phyloP scores from a whole-genome alignment of 2,888 invertebrate genomes.

The Orthonychiurus folsomi region DNA sequence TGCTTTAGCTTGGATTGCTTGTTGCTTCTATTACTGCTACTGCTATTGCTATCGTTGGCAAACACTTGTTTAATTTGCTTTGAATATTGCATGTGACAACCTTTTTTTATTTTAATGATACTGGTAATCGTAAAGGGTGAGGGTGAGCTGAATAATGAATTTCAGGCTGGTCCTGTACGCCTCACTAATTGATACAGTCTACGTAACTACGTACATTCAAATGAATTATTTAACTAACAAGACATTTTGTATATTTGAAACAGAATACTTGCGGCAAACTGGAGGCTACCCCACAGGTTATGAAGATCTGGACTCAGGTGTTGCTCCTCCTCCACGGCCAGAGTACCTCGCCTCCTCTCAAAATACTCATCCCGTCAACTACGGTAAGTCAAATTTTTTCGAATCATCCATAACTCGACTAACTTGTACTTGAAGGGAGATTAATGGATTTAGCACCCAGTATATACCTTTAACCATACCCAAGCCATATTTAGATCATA shows the following conservation, averaged over 20 bases:
- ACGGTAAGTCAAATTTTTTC: constrained; percentile 27
- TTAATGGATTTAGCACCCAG: background rate
- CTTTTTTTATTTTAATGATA: background rate
- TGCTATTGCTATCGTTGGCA: no score
- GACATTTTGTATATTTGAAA: no score
- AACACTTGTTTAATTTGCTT: no score
- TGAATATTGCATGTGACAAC: background rate
- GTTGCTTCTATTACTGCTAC: no score
- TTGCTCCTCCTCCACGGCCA: constrained; percentile 41
- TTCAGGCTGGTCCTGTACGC: background rate
- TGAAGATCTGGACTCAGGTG: constrained; percentile 53
- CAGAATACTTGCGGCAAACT: constrained; percentile 52
- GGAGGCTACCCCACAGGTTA: constrained; percentile 52
- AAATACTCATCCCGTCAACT: constrained; percentile 38
- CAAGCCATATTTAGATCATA: background rate
- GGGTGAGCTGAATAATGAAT: no score
- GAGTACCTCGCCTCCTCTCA: constrained; percentile 37
- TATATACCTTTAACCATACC: background rate
- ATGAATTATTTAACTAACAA: no score
- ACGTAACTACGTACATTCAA: no score
- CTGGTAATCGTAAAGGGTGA: background rate
- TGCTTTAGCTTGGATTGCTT: no score
- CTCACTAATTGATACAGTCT: no score
- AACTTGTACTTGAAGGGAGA: background rate
- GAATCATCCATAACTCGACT: background rate